Evolutionary conservation across 2,113 vertebrate genomes (phyloP).

Genomic region (Sprattus sprattus): DNA sequence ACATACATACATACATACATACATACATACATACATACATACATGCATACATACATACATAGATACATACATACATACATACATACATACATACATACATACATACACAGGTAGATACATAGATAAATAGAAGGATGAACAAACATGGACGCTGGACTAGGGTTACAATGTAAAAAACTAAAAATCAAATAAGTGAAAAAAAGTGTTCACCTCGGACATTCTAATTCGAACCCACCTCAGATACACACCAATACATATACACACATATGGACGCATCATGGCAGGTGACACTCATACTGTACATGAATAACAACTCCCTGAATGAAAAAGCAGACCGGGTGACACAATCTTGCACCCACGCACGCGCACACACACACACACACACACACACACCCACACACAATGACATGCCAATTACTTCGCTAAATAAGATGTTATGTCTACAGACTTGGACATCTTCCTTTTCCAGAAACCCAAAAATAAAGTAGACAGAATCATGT

Average conservation of each 20-base stretch:
- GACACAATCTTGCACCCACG: too few relatives aligned
- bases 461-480: background rate
- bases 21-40: background rate
- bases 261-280: too few relatives aligned
- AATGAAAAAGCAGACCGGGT: too few relatives aligned
- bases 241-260: background rate
- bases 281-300: too few relatives aligned
- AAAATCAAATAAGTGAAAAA: too few relatives aligned
- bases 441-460: background rate
- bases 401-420: background rate
- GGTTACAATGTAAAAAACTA: too few relatives aligned
- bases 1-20: background rate
- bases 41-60: background rate
- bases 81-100: background rate
- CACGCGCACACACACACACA: background rate
- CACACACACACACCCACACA: background rate
- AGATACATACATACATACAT: background rate
- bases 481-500: slow-evolving; percentile 1
- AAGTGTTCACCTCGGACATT: too few relatives aligned
- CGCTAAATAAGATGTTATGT: background rate
- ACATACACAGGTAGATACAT: too few relatives aligned
- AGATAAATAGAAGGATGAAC: too few relatives aligned
- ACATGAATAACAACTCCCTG: too few relatives aligned
- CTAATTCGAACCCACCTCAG: background rate
- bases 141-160: too few relatives aligned